Base-by-base conservation (phyloP, 2,797 vertebrate species). In the Trichosurus vulpecula region DNA sequence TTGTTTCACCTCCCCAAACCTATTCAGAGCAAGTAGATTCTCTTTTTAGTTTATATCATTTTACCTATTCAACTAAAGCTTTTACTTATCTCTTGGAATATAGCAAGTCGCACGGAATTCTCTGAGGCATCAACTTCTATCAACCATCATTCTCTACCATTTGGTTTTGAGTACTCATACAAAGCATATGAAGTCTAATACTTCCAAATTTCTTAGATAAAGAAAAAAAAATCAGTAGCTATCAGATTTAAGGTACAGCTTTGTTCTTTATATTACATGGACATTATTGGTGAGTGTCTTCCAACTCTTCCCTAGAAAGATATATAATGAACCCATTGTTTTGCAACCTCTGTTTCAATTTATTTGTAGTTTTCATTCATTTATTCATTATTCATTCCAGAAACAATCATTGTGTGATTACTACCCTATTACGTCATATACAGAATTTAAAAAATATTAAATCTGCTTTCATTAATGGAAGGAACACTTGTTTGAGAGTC, bases 21-120 rank as follows among this genome's bases (percentile, higher is more conserved):
- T 96, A 74, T 97, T 95, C 54, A 96, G 94, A 96, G 8, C 8
- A 97, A 52, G 55, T 10, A 92, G 91, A 94, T 94, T 66, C 25
- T 52, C 25, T 93, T 96, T 97, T 41, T 0, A 22, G 95, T 4
- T 11, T 0, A 19, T 92, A 0, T 54, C 95, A 19, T 94, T 95
- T 92, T 35, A 52, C 90, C 90, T 58, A 19, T 94, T 96, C 31
- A 27, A 92, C 0, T 16, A 52, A 53, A 55, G 9, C 52, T 19
- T 22, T 35, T 97, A 8, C 1, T 3, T 54, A 53, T 93, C 12
- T 47, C 25, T 35, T 92, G 41, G 52, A 66, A 92, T 14, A 0
- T 51, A 93, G 66, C 8, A 54, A 56, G n/a, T n/a, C 51, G 58
- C 12, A 87, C 0, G 0, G 61, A 92, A 0, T 1, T 3, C 53